Percentiles rank a stretch among this genome's conserved stretches.
phyloP scores from a whole-genome alignment of 1,140 invertebrate genomes.

The Sitobion miscanthi region DNA sequence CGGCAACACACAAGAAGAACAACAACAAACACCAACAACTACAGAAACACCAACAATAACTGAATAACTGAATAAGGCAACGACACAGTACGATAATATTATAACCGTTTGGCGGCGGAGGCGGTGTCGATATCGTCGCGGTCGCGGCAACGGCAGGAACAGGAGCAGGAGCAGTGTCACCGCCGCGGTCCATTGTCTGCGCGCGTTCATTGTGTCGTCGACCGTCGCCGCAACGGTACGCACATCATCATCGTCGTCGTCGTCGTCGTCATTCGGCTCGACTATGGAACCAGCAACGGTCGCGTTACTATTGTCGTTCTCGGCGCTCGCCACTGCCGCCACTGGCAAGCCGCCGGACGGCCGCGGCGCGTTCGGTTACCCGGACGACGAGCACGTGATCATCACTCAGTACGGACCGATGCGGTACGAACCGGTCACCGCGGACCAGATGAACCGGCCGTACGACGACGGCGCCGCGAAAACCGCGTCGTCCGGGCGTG shows the following conservation, averaged over 20 bases:
- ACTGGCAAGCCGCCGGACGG: background rate
- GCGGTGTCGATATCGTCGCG: background rate
- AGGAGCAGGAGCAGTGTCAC: background rate
- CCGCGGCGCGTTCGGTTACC: background rate
- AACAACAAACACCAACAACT: too few species aligned
- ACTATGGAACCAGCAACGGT: conserved; percentile 22
- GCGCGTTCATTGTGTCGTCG: background rate
- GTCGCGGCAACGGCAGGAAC: background rate
- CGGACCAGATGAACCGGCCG: conserved; percentile 27
- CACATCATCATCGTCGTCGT: background rate
- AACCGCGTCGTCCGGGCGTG: background rate
- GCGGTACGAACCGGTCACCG: conserved; percentile 20
- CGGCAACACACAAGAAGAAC: background rate
- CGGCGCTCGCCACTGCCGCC: background rate
- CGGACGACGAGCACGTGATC: conserved; percentile 48
- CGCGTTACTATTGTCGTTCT: conserved; percentile 1
- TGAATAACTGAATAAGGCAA: too few species aligned
- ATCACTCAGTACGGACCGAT: conserved; percentile 39
- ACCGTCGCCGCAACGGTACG: background rate
- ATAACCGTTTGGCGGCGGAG: background rate
- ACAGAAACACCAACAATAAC: background rate
- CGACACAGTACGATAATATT: background rate
- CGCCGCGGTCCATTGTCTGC: background rate
- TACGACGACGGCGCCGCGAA: background rate
- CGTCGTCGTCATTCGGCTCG: background rate